These are phyloP conservation scores for Zaprionus camerounensis DNA, from an alignment of 1,140 invertebrate genomes.

Conservation along the genomic window DNA sequence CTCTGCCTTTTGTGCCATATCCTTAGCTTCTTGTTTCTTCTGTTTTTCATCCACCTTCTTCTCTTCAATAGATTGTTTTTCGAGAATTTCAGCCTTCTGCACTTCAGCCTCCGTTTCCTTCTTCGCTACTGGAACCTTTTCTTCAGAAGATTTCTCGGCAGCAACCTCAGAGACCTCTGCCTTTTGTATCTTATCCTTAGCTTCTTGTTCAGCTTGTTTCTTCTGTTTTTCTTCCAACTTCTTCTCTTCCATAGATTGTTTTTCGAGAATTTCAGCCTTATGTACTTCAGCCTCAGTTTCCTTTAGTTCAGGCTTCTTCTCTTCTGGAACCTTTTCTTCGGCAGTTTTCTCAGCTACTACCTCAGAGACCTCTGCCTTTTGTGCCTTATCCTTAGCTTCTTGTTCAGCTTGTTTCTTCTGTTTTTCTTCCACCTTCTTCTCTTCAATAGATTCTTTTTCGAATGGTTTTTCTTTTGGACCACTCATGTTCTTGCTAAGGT, in stretches of 20 bases:
- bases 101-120: constrained; percentile 32
- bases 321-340: constrained; percentile 24
- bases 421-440: constrained; percentile 18
- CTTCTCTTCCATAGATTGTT: constrained; percentile 27
- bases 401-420: constrained; percentile 22
- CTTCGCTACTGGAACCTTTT: constrained; percentile 34
- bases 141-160: constrained; percentile 19
- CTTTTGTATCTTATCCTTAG: neutral
- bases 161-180: constrained; percentile 24
- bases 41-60: constrained; percentile 8
- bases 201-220: constrained; percentile 24
- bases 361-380: constrained; percentile 52
- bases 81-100: constrained; percentile 42
- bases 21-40: constrained; percentile 14
- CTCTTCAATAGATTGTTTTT: constrained; percentile 35
- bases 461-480: constrained; percentile 20
- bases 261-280: constrained; percentile 38
- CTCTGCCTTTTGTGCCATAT: constrained; percentile 39
- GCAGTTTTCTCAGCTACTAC: constrained; percentile 32
- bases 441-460: constrained; percentile 14
- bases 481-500: constrained; percentile 10
- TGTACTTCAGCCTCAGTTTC: constrained; percentile 40
- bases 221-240: constrained; percentile 18
- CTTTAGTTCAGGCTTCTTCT: constrained; percentile 2
- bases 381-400: neutral